Percentiles rank a stretch among this genome's conserved stretches.
These are phyloP conservation scores for Perithous albicinctus DNA, from an alignment of 2,888 invertebrate genomes.

Conservation along the genomic window DNA sequence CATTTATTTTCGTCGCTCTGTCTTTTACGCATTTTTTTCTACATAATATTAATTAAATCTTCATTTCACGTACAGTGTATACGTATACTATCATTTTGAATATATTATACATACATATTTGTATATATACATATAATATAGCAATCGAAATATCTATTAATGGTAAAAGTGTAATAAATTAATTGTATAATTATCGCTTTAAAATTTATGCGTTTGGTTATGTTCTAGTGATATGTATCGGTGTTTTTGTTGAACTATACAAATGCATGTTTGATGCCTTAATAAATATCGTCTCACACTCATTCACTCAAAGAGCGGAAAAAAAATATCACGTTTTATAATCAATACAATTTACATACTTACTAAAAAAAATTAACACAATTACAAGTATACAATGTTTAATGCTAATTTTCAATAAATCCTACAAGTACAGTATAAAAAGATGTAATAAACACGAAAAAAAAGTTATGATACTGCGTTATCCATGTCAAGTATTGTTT, in stretches of 20 bases:
- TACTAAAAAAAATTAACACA: not conserved
- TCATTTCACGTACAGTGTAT: constrained; percentile 29
- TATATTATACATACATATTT: constrained; percentile 58
- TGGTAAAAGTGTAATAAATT: constrained; percentile 79
- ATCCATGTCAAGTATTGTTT: not conserved
- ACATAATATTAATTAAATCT: constrained; percentile 61
- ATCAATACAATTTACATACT: not conserved
- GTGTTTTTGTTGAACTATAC: constrained; percentile 77
- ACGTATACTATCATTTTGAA: constrained; percentile 29
- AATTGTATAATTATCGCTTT: constrained; percentile 66
- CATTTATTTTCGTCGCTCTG: constrained; percentile 22
- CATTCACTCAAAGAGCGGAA: constrained; percentile 21
- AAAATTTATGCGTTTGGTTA: constrained; percentile 53
- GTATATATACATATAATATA: constrained; percentile 59
- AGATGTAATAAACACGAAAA: too few species aligned
- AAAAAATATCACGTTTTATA: constrained; percentile 19
- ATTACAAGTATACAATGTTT: not conserved
- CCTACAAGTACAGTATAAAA: not conserved
- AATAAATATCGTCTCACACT: constrained; percentile 33
- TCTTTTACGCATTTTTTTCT: constrained; percentile 33
- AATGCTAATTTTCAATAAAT: not conserved
- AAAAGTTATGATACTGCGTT: too few species aligned
- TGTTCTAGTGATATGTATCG: constrained; percentile 80
- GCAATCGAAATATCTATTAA: constrained; percentile 72
- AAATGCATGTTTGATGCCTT: constrained; percentile 76